phyloP scores from a whole-genome alignment of 2,113 vertebrate genomes.

The Engystomops pustulosus region DNA sequence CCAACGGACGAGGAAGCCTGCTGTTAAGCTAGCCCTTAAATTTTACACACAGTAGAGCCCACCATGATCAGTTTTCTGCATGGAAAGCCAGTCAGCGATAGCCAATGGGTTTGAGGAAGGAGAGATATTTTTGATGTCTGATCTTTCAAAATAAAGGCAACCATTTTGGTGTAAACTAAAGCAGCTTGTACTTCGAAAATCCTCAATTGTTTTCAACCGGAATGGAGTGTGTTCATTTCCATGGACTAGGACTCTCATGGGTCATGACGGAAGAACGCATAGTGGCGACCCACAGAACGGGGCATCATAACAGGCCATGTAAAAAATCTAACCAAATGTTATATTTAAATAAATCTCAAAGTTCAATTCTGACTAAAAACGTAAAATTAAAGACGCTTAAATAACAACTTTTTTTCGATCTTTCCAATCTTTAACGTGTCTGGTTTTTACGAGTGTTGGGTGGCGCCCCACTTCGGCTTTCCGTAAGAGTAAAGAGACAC shows the following conservation, averaged over 20 bases:
- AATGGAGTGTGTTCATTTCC: constrained; percentile 14
- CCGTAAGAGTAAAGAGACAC: neutral
- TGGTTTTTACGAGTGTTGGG: neutral
- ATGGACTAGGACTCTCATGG: neutral
- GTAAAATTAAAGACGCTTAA: neutral
- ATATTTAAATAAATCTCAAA: constrained; percentile 25
- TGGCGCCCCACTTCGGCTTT: no score
- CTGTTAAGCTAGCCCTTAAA: neutral
- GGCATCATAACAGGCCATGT: neutral
- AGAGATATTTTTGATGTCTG: no score
- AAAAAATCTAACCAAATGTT: neutral
- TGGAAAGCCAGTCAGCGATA: neutral
- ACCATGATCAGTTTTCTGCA: neutral
- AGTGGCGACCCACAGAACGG: neutral
- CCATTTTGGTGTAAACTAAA: neutral
- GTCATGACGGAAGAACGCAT: no score
- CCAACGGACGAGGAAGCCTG: no score
- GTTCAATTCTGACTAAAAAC: neutral
- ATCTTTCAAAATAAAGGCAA: neutral
- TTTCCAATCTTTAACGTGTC: neutral
- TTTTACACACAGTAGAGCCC: neutral
- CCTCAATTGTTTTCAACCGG: neutral
- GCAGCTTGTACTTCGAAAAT: neutral
- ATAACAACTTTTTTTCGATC: neutral
- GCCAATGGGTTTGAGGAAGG: neutral